phyloP scores from a whole-genome alignment of 2,888 invertebrate species.

The Magallana nippona region DNA sequence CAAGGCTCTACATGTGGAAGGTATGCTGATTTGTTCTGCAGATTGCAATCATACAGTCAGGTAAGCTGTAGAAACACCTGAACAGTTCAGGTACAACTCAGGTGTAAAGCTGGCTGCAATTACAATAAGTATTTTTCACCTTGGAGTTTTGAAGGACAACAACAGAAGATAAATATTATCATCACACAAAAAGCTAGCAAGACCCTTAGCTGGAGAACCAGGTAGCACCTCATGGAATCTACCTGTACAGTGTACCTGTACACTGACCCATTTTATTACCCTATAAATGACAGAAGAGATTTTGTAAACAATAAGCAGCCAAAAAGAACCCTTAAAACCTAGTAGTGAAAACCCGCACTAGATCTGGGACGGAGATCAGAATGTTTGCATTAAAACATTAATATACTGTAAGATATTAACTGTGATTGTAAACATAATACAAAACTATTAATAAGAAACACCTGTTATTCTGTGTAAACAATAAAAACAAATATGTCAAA shows the following conservation, averaged over 20 bases:
- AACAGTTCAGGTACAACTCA: not conserved
- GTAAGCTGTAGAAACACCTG: not conserved
- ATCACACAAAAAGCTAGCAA: not conserved
- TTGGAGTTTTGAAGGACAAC: slow-evolving; percentile 4
- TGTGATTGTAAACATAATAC: not conserved
- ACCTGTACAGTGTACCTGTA: slow-evolving; percentile 1
- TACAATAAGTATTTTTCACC: not conserved
- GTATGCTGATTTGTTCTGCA: slow-evolving; percentile 8
- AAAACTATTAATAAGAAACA: slow-evolving; percentile 12
- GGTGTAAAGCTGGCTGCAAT: not conserved
- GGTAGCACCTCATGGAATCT: not conserved
- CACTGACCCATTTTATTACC: not conserved
- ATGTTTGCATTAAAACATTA: not conserved
- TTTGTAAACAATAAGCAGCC: slow-evolving; percentile 14
- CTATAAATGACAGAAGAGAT: not conserved
- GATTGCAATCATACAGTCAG: slow-evolving; percentile 3
- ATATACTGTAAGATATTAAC: not conserved
- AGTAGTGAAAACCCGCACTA: not conserved
- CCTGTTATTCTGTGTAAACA: not conserved
- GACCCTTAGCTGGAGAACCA: not conserved
- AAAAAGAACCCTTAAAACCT: not conserved
- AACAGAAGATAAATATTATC: not conserved
- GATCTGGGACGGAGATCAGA: not conserved
- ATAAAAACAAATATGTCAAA: not conserved
- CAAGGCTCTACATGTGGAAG: not conserved